A percentile compares a stretch with the other conserved stretches of the same genome.
Conservation (phyloP, 2,888 invertebrate species). For the Sarcophaga carnaria region DNA sequence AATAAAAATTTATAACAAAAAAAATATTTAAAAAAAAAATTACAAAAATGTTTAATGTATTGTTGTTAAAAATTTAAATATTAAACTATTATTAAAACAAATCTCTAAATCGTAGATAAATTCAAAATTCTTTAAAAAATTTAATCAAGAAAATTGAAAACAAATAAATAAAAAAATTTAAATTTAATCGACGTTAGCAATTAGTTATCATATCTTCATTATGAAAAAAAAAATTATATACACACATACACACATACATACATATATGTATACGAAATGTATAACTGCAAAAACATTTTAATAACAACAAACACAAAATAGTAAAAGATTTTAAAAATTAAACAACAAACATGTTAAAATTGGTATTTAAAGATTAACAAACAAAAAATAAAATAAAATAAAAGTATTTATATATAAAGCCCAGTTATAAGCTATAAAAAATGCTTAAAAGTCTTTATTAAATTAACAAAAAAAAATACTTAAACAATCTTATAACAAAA, state of each 20-base stretch:
- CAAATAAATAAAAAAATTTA: not conserved
- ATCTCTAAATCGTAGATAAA: conserved; percentile 43
- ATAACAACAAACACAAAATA: conserved; percentile 49
- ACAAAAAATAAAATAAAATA: conserved; percentile 12
- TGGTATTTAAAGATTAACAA: conserved; percentile 44
- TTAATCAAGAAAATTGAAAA: not conserved
- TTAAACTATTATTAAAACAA: conserved; percentile 25
- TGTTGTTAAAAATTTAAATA: conserved; percentile 62
- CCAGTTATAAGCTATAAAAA: conserved; percentile 65
- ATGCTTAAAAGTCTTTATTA: conserved; percentile 65
- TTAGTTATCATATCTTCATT: conserved; percentile 68
- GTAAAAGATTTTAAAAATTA: conserved; percentile 58
- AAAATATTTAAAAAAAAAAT: conserved; percentile 31
- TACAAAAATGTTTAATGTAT: conserved; percentile 57
- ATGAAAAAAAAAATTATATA: conserved; percentile 42
- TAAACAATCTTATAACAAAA: not conserved
- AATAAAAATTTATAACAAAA: conserved; percentile 1
- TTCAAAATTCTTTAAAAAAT: conserved; percentile 43
- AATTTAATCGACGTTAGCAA: conserved; percentile 59
- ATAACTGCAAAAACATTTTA: conserved; percentile 19
- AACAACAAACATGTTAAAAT: conserved; percentile 58
- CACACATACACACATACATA: not conserved
- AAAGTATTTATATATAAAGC: conserved; percentile 47
- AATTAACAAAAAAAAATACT: conserved; percentile 19
- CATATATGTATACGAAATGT: not conserved